Conservation (phyloP, 2,888 invertebrate species). For the Colostygia pectinataria region DNA sequence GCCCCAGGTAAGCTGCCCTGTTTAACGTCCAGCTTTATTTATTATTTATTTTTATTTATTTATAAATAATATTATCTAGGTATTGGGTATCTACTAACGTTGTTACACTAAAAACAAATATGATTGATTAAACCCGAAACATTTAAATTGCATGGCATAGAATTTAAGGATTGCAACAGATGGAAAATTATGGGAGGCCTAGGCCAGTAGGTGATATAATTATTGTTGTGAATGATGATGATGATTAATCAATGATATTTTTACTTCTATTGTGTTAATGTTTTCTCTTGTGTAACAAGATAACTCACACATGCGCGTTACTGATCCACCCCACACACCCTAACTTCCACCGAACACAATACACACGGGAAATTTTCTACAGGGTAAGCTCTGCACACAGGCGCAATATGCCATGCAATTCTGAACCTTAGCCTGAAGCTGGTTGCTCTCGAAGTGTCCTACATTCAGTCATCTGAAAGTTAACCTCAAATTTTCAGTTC, state of each 20-base stretch:
- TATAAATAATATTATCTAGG: too few relatives aligned
- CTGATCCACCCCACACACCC: constrained; percentile 47
- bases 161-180: too few relatives aligned
- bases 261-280: constrained; percentile 38
- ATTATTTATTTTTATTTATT: too few relatives aligned
- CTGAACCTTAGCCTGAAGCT: constrained; percentile 56
- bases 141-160: too few relatives aligned
- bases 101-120: too few relatives aligned
- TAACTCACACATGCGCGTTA: constrained; percentile 52
- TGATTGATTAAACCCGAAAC: too few relatives aligned
- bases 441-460: constrained; percentile 65
- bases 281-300: constrained; percentile 38
- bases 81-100: too few relatives aligned
- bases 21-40: too few relatives aligned
- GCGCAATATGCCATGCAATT: constrained; percentile 48
- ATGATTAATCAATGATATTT: constrained; percentile 4
- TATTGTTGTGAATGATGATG: background rate
- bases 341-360: constrained; percentile 32
- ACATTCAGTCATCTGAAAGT: constrained; percentile 71
- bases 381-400: constrained; percentile 55
- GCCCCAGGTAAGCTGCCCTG: too few relatives aligned
- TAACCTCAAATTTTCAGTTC: constrained; percentile 78
- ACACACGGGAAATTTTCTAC: constrained; percentile 47
- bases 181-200: too few relatives aligned
- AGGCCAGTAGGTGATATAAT: too few relatives aligned